Base-by-base conservation (phyloP, 1,140 invertebrate genomes). In the Ditylenchus dipsaci region DNA sequence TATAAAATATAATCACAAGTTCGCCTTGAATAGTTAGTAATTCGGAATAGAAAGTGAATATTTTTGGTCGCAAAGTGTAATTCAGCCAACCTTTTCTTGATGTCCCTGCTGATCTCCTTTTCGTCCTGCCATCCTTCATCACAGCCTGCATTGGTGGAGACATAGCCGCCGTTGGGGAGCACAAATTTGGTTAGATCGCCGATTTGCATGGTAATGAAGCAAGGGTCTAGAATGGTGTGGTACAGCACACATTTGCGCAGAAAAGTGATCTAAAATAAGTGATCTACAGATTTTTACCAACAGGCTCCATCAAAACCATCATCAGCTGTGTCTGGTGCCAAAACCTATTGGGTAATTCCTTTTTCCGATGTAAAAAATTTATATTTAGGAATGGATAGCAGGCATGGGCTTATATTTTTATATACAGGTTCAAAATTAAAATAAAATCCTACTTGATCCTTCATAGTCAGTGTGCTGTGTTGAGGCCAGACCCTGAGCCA, bases 91-190 rank as follows among this genome's bases (percentile, higher is more conserved):
- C 60, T 68, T 71, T 73, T 71, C 53, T 81, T 81, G 47, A 60
- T 80, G 49, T 76, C 75, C 9, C 69, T 69, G 23, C 63, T 72
- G 42, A 81, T 83, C 33, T 81, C 81, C 38, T 70, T 61, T 53
- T 81, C 79, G 59, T 83, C 79, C 29, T 74, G 61, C 79, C 79
- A 81, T 5, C 79, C 79, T 19, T 80, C 79, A 53, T 82, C 73
- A 33, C 67, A 19, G 0, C 73, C 65, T 7, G 76, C 19, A 0
- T 72, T 61, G 1, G 76, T 73, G 17, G 81, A 83, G 23, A 81
- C 70, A 53, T 75, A 81, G 13, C 81, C 79, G 0, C 79, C 79
- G 65, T 83, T 81, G 23, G 69, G 79, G 69, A 81, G 65, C 29
- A 81, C 74, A 58, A 81, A 79, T 59, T 79, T 82, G 26, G 64